Conservation (phyloP, 2,888 invertebrate genomes). For the Drosophila fungiperda region DNA sequence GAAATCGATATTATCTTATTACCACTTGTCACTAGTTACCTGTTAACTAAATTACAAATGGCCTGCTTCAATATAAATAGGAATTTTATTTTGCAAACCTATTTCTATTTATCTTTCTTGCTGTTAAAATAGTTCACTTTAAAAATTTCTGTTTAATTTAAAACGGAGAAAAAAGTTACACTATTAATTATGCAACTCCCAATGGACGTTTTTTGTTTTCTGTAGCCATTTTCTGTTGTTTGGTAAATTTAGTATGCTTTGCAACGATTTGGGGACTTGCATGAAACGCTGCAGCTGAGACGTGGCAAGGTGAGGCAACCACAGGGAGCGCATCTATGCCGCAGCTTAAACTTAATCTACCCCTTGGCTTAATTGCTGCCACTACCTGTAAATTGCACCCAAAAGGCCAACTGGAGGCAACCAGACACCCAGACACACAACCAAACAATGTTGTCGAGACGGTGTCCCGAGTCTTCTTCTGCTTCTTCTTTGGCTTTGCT, state of each 20-base stretch:
- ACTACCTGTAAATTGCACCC: conserved; percentile 82
- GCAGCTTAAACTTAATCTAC: conserved; percentile 77
- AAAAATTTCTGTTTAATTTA: neutral
- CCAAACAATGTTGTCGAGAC: conserved; percentile 48
- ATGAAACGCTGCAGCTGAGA: conserved; percentile 44
- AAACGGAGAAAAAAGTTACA: neutral
- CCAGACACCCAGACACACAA: conserved; percentile 16
- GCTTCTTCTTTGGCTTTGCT: conserved; percentile 8
- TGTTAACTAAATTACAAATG: neutral
- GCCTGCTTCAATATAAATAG: neutral
- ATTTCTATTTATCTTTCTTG: neutral
- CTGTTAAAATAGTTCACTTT: neutral
- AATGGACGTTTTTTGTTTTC: neutral
- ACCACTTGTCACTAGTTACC: too few species aligned
- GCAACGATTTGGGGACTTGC: conserved; percentile 14
- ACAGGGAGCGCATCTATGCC: conserved; percentile 44
- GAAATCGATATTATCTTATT: neutral
- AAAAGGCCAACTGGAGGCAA: conserved; percentile 64
- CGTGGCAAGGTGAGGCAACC: conserved; percentile 9
- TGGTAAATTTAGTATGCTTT: conserved; percentile 22
- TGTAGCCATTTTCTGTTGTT: conserved; percentile 6
- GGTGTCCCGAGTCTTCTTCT: conserved; percentile 20
- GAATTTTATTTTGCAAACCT: neutral
- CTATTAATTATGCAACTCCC: conserved; percentile 8
- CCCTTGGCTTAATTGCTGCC: conserved; percentile 82